Evolutionary conservation across 2,113 vertebrate species (phyloP), one percentile per base, ranked within the genome.

Genomic region (Malurus alboscapulatus): DNA sequence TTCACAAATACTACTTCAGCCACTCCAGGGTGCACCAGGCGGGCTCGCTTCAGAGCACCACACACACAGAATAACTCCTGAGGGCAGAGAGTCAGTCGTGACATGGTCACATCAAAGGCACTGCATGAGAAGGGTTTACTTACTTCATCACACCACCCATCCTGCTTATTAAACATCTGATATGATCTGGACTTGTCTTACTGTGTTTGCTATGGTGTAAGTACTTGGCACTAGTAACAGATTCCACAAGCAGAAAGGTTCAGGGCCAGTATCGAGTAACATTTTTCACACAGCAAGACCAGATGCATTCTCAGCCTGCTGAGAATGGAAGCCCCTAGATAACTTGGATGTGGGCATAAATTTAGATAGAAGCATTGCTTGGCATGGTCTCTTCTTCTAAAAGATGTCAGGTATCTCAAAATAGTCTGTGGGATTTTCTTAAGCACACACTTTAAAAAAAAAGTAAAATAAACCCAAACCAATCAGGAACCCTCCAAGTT

Each of bases 11-110:
- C 99, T 45, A 99, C 99, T 87, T 99, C 99, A 18, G 99, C 99
- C n/a, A 99, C 98, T 17, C 99, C 99, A 27, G 98, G 98, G 73
- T 98, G 99, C 65, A 99, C 97, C 88, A 99, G 97, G 12, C 99
- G 98, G 11, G 99, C 99, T 94, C 99, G 97, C 92, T 99, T 99
- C 94, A 99, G 97, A 58, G 99, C 99, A 0, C 99, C 99, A 17
- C 99, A 99, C 42, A 99, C 99, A 96, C 99, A 99, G 97, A 99
- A 99, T 59, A 99, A 97, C 93, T 99, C 99, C 99, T 99, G 94
- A 32, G 42, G 74, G 87, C 42, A 94, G 69, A 92, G 34, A 69
- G 38, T n/a, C 25, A 69, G 61, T 66, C 34, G 47, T 1, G 10
- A 65, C 29, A 24, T 0, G 24, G 58, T 75, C 71, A 84, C n/a